These are phyloP conservation scores for Mesembrinibis cayennensis DNA, from an alignment of 2,113 vertebrate species.

Conservation along the genomic window DNA sequence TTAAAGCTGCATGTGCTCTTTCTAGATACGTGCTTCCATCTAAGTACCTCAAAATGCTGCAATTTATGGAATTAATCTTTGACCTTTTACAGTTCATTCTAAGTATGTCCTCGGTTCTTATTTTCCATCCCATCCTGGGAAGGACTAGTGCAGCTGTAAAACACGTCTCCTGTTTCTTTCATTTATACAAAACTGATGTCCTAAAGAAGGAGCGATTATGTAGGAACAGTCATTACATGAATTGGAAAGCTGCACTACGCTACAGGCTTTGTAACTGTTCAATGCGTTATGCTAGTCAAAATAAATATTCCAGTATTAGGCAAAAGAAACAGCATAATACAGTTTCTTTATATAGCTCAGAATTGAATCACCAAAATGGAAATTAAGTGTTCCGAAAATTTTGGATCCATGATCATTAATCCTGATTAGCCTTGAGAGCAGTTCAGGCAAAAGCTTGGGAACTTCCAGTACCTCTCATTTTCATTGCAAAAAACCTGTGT, in stretches of 20 bases:
- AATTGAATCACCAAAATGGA: background rate
- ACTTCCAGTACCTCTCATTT: background rate
- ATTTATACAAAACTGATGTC: background rate
- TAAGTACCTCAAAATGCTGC: background rate
- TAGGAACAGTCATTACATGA: background rate
- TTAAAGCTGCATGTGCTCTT: background rate
- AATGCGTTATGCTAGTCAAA: background rate
- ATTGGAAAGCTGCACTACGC: background rate
- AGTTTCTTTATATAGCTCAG: background rate
- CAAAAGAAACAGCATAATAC: background rate
- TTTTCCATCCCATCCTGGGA: background rate
- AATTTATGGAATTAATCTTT: background rate
- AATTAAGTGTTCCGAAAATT: background rate
- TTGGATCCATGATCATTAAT: background rate
- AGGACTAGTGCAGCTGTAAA: background rate
- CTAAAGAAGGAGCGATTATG: background rate
- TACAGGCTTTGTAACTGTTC: background rate
- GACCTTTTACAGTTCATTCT: background rate
- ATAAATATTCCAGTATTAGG: background rate
- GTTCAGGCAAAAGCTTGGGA: background rate
- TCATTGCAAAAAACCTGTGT: background rate
- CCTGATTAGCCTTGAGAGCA: background rate
- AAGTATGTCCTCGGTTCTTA: background rate
- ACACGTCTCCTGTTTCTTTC: background rate
- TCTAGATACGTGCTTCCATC: background rate